phyloP scores from a whole-genome alignment of 2,113 vertebrate species.

The Erythrocebus patas region DNA sequence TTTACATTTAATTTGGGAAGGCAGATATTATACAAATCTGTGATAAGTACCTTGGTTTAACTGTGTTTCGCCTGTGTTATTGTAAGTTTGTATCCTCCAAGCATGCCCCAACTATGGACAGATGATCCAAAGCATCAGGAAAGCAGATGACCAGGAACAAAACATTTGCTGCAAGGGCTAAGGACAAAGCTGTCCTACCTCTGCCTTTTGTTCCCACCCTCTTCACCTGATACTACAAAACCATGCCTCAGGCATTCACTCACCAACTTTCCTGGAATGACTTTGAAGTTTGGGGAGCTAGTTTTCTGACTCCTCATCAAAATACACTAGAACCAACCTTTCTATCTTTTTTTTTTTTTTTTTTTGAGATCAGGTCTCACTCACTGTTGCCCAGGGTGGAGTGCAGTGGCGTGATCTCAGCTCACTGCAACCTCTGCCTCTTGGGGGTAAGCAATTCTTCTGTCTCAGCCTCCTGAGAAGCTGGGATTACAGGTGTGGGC shows the following conservation, averaged over 20 bases:
- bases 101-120: not conserved
- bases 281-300: not conserved
- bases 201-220: not conserved
- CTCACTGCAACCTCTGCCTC: too few species aligned
- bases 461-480: too few species aligned
- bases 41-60: not conserved
- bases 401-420: too few species aligned
- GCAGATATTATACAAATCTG: not conserved
- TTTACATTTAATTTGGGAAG: not conserved
- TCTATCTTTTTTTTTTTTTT: not conserved
- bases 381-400: too few species aligned
- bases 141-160: not conserved
- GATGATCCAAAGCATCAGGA: not conserved
- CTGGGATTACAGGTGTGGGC: too few species aligned
- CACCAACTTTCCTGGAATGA: not conserved
- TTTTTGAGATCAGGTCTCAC: too few species aligned
- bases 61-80: not conserved
- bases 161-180: not conserved
- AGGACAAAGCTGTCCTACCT: not conserved
- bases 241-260: not conserved
- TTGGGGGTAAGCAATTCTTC: too few species aligned
- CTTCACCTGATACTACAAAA: not conserved
- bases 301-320: constrained; percentile 9
- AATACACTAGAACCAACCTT: not conserved
- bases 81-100: not conserved